Conservation (phyloP, 2,797 vertebrate species). For the Myotis daubentonii region DNA sequence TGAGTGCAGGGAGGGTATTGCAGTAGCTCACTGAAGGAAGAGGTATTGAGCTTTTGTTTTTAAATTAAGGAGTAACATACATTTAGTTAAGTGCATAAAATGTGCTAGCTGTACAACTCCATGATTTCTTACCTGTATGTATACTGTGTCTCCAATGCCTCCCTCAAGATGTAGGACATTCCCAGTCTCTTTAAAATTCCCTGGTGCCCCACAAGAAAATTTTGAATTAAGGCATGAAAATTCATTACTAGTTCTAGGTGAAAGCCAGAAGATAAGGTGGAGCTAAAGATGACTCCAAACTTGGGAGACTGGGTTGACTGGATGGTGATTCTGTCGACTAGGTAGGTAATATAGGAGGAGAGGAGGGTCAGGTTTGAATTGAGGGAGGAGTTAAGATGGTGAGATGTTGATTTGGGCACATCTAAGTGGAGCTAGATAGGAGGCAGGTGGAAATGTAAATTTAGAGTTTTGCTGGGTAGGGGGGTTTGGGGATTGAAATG, state of each 20-base stretch:
- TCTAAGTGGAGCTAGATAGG: neutral
- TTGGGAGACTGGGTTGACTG: slow-evolving; percentile 49
- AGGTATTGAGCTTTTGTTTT: neutral
- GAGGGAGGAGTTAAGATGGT: neutral
- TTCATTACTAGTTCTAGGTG: neutral
- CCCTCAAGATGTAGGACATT: neutral
- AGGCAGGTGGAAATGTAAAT: neutral
- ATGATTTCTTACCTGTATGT: neutral
- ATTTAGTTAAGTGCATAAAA: neutral
- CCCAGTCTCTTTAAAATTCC: neutral
- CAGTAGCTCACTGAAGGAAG: neutral
- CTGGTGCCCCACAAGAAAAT: neutral
- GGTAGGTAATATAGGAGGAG: neutral
- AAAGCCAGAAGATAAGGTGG: slow-evolving; percentile 51
- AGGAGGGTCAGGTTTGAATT: neutral
- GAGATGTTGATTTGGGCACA: neutral
- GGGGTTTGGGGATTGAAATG: neutral
- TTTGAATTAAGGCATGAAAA: neutral
- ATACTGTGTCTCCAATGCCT: neutral
- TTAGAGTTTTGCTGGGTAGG: neutral
- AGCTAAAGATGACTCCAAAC: slow-evolving; percentile 36
- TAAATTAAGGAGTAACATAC: neutral
- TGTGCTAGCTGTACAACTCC: neutral
- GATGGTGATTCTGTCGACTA: neutral
- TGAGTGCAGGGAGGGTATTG: neutral